Conservation (phyloP, 2,797 vertebrate species). For the Onychomys leucogaster region DNA sequence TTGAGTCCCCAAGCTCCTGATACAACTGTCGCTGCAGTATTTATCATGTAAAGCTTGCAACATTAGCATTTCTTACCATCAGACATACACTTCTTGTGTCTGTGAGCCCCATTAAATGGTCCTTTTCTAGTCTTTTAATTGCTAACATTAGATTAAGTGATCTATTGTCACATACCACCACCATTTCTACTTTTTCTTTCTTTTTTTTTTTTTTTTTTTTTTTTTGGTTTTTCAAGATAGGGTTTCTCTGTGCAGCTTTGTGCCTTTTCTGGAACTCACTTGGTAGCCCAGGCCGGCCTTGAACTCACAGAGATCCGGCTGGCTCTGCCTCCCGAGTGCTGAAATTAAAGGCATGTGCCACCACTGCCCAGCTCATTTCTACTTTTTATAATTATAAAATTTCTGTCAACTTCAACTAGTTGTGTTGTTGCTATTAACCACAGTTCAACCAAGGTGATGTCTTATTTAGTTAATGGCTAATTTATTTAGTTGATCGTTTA, state of each 20-base stretch:
- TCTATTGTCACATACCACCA: background rate
- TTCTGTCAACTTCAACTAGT: background rate
- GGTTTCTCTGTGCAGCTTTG: no score
- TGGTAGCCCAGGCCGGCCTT: no score
- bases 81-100: background rate
- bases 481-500: background rate
- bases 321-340: no score
- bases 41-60: background rate
- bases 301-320: no score
- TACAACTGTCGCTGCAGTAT: background rate
- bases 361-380: no score
- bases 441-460: background rate
- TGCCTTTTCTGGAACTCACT: no score
- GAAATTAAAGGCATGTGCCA: no score
- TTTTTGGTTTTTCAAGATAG: no score
- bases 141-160: background rate
- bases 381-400: background rate
- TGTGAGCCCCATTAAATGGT: background rate
- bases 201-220: no score
- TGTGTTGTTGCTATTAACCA: background rate
- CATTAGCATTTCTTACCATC: background rate
- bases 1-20: background rate
- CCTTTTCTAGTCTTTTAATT: background rate
- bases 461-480: background rate
- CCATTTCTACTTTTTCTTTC: background rate